These are phyloP conservation scores for Cladopsammia gracilis DNA, from an alignment of 64 coral and sea anemone species.

Conservation along the genomic window DNA sequence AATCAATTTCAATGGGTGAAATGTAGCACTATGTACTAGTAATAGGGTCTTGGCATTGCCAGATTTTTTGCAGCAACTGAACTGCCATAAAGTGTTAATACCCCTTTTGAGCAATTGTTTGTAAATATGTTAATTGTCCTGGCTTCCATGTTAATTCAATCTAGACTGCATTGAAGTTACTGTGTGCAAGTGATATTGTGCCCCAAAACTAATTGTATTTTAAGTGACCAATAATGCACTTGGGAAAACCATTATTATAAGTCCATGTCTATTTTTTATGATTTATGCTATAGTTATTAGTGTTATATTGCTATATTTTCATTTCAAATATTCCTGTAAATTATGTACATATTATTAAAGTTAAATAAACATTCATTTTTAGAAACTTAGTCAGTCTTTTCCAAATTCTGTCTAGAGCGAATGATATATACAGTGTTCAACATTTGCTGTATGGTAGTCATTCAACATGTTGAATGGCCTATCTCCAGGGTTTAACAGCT, in stretches of 20 bases:
- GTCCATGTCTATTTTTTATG: not conserved
- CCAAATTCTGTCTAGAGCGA: too few relatives aligned
- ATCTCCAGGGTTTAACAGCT: too few relatives aligned
- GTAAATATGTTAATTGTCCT: not conserved
- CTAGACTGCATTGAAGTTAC: not conserved
- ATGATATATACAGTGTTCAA: too few relatives aligned
- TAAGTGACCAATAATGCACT: not conserved
- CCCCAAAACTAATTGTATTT: too few relatives aligned
- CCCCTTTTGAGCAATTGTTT: not conserved
- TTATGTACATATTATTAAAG: conserved; percentile 18
- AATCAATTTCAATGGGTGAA: too few relatives aligned
- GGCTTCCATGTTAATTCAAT: not conserved
- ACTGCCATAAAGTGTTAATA: too few relatives aligned
- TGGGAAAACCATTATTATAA: not conserved
- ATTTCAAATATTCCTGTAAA: conserved; percentile 22
- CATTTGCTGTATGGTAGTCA: too few relatives aligned
- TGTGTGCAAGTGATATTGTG: not conserved
- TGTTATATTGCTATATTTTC: not conserved
- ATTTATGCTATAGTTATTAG: not conserved
- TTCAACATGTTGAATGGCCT: too few relatives aligned
- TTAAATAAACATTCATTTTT: not conserved
- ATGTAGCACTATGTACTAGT: too few relatives aligned
- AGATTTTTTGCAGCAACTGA: too few relatives aligned
- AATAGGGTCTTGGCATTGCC: too few relatives aligned
- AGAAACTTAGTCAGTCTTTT: too few relatives aligned